Evolutionary conservation across 2,888 invertebrate species (phyloP), one percentile per base, ranked within the genome.

Genomic region (Ophion obscuratus): DNA sequence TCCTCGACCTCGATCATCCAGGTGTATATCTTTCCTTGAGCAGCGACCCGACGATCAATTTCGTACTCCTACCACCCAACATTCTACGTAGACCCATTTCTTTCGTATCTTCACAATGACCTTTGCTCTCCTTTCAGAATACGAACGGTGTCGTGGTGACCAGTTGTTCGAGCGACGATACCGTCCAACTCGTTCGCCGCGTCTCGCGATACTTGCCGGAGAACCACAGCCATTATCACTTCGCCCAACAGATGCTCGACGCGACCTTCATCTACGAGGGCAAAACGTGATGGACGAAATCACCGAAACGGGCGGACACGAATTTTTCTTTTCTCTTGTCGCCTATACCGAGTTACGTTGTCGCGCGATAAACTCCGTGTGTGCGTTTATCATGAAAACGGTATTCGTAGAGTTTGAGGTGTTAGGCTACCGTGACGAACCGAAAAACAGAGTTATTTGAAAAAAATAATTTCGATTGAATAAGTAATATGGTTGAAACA

Each of bases 211-310:
- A 91, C 86, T 88, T 94, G 79, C 89, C 93, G 0, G 93, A 93
- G 78, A 85, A 87, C 20, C 92, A 93, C 80, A 86, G 86, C 27
- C 90, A 93, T 83, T 92, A 93, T 89, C 92, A 92, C 86, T 89
- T 93, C 61, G 92, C 91, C 10, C 92, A 93, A 81, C 81, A 92
- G 71, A 93, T 94, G 92, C 89, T 94, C 40, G 94, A 94, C 66
- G 93, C 93, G 27, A 92, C 91, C 1, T 91, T 92, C 66, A 92
- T 93, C 84, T 92, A 92, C 73, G 89, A 90, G 53, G 90, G 90
- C 66, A 89, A 89, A 62, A 89, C 89, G 84, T 91, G 91, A 90
- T 84, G 47, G 10, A 80, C 2, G 17, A 70, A 20, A 79, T 24
- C 7, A 40, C 27, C 11, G 57, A 47, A 11, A 27, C 17, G 68